Evolutionary conservation across 2,888 invertebrate genomes (phyloP), one percentile per base, ranked within the genome.

Genomic region (Piscicola geometra): DNA sequence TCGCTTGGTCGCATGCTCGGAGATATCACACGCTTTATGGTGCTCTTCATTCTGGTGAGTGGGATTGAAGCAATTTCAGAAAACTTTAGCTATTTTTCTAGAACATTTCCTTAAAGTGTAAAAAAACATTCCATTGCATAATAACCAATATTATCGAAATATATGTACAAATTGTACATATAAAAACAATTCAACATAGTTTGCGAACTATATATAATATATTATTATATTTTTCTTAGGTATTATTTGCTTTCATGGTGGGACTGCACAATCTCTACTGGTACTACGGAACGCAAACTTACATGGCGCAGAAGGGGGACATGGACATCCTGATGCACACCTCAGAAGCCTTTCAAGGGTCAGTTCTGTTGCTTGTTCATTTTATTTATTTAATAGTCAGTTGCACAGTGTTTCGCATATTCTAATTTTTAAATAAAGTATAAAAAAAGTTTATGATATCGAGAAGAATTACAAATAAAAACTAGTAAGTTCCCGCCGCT

Each of bases 241-340:
- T 80, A 50, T 72, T 80, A 78, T 85, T 85, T 80, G 85, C 85
- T 56, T 86, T 86, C 79, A 85, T 85, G 85, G 85, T 86, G 32
- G 85, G 85, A 32, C 81, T 86, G 47, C 85, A 85, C 79, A 86
- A 86, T 76, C 81, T 86, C 25, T 86, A 85, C 80, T 85, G 85
- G 85, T 86, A 86, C 78, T 86, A 86, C 77, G 85, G 85, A 41
- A 81, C 83, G 52, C 84, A 84, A 79, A 82, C 82, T 64, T 78
- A 78, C 81, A 80, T 79, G 60, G 78, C 82, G 78, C 71, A 67
- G 80, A 81, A 79, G 69, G 79, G 82, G 76, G 83, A 74, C 81
- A 36, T 78, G 77, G 80, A 35, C 78, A 83, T 60, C 80, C 79
- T 76, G 81, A 73, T 82, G 12, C 83, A 83, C 67, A 82, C 85